Percentiles rank a stretch among this genome's conserved stretches.
Evolutionary conservation across 2,797 vertebrate species (phyloP).

Genomic region (Pangasius sanitwongsei): DNA sequence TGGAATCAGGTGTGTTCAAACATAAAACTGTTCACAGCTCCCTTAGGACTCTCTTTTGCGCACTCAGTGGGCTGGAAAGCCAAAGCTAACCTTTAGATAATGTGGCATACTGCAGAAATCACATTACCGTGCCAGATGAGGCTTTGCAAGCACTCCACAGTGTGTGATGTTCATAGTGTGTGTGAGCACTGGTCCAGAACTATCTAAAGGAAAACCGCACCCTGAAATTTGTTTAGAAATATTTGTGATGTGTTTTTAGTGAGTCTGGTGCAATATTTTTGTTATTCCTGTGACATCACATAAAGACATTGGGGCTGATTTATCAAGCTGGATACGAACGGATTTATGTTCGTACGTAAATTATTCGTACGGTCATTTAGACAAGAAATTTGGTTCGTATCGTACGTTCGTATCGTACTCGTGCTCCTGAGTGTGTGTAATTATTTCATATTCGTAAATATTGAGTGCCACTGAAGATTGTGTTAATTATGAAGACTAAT

Average conservation of each 20-base stretch:
- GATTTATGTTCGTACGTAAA: background rate
- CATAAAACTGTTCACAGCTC: background rate
- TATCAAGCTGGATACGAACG: background rate
- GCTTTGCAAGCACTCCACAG: background rate
- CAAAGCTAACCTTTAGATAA: background rate
- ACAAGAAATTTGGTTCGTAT: background rate
- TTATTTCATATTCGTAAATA: background rate
- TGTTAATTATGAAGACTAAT: too few relatives aligned
- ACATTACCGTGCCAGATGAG: conserved; percentile 1
- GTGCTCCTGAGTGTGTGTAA: background rate
- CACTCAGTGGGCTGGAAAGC: background rate
- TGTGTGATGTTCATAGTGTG: background rate
- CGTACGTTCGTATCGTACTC: background rate
- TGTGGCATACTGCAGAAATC: background rate
- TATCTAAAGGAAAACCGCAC: background rate
- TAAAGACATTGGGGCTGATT: background rate
- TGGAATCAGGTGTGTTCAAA: conserved; percentile 16
- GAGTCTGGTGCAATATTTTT: background rate
- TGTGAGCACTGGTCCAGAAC: background rate
- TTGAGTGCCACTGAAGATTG: too few relatives aligned
- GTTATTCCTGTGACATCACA: background rate
- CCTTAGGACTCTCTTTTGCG: background rate
- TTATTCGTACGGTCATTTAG: background rate
- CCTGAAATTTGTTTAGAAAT: background rate
- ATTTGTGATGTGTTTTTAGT: background rate